Percentiles rank a stretch among this genome's conserved stretches.
Evolutionary conservation across 2,797 vertebrate species (phyloP).

Genomic region (Hippoglossus hippoglossus): DNA sequence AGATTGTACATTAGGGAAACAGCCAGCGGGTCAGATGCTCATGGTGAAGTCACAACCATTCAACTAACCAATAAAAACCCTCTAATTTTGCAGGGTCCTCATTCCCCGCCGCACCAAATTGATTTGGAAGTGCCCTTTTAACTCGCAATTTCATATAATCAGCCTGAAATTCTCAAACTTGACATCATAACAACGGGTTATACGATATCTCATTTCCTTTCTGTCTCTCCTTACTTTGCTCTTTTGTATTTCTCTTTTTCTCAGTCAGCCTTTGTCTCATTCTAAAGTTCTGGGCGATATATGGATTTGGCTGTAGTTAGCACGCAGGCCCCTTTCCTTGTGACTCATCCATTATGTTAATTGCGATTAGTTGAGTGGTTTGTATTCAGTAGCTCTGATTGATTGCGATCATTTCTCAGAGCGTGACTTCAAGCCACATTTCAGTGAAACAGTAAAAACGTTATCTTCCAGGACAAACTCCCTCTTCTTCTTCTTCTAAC

Average conservation of each 20-base stretch:
- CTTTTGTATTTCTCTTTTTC: constrained; percentile 22
- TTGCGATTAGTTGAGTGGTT: constrained; percentile 77
- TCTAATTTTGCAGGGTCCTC: constrained; percentile 57
- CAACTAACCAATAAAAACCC: constrained; percentile 35
- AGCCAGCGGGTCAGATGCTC: constrained; percentile 38
- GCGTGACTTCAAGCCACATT: constrained; percentile 72
- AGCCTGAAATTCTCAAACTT: constrained; percentile 70
- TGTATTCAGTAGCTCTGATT: constrained; percentile 82
- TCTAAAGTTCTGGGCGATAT: constrained; percentile 18
- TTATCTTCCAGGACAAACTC: constrained; percentile 40
- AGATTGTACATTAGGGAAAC: constrained; percentile 31
- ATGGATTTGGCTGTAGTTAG: constrained; percentile 25
- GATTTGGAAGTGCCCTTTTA: constrained; percentile 76
- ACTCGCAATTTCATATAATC: constrained; percentile 75
- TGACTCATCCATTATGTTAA: constrained; percentile 74
- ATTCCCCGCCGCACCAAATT: constrained; percentile 60
- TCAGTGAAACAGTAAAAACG: constrained; percentile 62
- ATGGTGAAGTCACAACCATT: constrained; percentile 35
- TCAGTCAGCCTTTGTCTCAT: constrained; percentile 21
- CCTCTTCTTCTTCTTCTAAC: constrained; percentile 12
- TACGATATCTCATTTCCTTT: constrained; percentile 66
- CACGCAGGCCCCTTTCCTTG: constrained; percentile 12
- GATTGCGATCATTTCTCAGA: constrained; percentile 78
- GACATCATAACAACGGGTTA: constrained; percentile 65
- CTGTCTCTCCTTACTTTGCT: constrained; percentile 19